Conservation (phyloP, 2,113 vertebrate genomes). For the Saimiri boliviensis region DNA sequence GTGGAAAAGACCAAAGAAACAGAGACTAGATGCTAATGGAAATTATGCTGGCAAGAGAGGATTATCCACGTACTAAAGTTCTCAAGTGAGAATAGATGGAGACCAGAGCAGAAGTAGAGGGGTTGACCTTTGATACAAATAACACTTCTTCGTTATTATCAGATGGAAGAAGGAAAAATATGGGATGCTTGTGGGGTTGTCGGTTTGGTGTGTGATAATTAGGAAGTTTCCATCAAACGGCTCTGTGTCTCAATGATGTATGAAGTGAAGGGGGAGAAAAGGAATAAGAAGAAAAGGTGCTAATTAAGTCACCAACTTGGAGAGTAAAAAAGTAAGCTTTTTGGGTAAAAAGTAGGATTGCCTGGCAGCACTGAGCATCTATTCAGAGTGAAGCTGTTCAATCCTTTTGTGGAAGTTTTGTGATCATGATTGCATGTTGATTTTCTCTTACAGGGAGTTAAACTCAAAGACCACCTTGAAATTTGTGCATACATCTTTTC, state of each 20-base stretch:
- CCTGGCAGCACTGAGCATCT: background rate
- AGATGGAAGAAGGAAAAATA: background rate
- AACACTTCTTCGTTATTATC: background rate
- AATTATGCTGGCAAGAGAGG: background rate
- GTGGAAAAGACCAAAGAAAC: background rate
- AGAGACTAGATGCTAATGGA: background rate
- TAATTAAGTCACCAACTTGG: background rate
- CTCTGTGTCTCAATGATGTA: background rate
- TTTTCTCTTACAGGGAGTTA: conserved; percentile 85
- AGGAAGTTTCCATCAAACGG: background rate
- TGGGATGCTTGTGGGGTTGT: background rate
- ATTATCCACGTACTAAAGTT: background rate
- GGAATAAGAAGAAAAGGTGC: background rate
- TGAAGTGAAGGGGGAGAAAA: background rate
- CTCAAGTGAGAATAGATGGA: background rate
- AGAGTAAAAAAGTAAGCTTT: background rate
- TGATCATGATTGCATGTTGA: background rate
- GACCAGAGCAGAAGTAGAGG: background rate
- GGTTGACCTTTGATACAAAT: background rate
- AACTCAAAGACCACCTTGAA: conserved; percentile 87
- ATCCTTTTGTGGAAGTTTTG: background rate
- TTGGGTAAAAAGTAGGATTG: background rate
- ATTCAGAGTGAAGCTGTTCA: background rate
- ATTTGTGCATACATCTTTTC: conserved; percentile 96
- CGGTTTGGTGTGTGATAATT: background rate